Conservation (phyloP, 2,113 vertebrate species). For the Felis catus region DNA sequence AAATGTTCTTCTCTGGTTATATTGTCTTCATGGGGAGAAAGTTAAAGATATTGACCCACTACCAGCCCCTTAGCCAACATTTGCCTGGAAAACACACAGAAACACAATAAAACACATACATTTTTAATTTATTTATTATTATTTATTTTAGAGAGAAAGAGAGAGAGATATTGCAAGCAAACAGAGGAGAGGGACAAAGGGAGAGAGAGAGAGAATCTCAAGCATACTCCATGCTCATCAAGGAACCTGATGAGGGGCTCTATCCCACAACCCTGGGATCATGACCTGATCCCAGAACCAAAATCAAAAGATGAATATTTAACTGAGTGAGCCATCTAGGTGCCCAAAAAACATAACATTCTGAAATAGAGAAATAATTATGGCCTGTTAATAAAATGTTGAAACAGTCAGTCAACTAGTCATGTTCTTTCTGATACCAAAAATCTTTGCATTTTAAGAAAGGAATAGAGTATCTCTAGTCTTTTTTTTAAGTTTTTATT, state of each 20-base stretch:
- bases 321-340: no score
- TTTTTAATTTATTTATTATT: no score
- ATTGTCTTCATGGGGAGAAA: neutral
- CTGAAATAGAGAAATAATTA: neutral
- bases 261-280: no score
- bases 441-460: neutral
- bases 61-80: neutral
- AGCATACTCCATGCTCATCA: no score
- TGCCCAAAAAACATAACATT: neutral
- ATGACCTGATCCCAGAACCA: no score
- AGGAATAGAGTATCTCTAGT: neutral
- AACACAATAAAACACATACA: neutral
- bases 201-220: no score
- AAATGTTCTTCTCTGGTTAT: neutral
- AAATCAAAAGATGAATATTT: no score
- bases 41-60: neutral
- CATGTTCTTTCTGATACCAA: neutral
- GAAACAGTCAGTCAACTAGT: neutral
- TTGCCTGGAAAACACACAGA: neutral
- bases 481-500: no score
- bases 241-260: no score
- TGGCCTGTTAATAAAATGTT: neutral
- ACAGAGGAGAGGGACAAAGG: no score
- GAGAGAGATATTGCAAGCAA: no score
- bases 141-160: no score